Evolutionary conservation across 2,888 invertebrate genomes (phyloP).

Genomic region (Catocala fraxini): DNA sequence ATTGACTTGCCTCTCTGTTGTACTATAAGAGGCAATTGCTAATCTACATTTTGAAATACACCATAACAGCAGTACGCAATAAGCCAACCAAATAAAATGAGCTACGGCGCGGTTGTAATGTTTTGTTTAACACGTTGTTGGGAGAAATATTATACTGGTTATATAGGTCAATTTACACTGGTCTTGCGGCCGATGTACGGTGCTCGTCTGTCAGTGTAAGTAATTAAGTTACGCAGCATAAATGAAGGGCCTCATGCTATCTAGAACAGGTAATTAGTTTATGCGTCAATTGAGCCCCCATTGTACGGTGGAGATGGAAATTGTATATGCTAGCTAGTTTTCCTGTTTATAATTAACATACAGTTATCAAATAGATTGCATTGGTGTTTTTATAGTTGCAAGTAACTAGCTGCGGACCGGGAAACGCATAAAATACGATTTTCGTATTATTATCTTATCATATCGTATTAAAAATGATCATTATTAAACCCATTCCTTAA

Average conservation of each 20-base stretch:
- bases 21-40: slow-evolving; percentile 77
- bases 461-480: no score
- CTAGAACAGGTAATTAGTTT: slow-evolving; percentile 81
- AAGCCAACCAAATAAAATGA: slow-evolving; percentile 61
- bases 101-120: slow-evolving; percentile 54
- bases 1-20: slow-evolving; percentile 76
- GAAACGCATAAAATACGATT: no score
- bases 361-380: background rate
- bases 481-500: no score
- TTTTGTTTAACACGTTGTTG: slow-evolving; percentile 50
- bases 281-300: slow-evolving; percentile 53
- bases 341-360: slow-evolving; percentile 3
- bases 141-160: slow-evolving; percentile 29
- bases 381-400: background rate
- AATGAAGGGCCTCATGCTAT: slow-evolving; percentile 80
- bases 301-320: slow-evolving; percentile 41
- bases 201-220: slow-evolving; percentile 75
- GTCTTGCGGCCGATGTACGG: slow-evolving; percentile 55
- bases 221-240: slow-evolving; percentile 82
- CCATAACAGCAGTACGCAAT: slow-evolving; percentile 68
- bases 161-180: slow-evolving; percentile 53
- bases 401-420: no score
- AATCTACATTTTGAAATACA: slow-evolving; percentile 83
- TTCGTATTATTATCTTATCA: no score
- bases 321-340: slow-evolving; percentile 13